phyloP scores from a whole-genome alignment of 2,888 invertebrate species.

The Lasioglossum pauxillum region DNA sequence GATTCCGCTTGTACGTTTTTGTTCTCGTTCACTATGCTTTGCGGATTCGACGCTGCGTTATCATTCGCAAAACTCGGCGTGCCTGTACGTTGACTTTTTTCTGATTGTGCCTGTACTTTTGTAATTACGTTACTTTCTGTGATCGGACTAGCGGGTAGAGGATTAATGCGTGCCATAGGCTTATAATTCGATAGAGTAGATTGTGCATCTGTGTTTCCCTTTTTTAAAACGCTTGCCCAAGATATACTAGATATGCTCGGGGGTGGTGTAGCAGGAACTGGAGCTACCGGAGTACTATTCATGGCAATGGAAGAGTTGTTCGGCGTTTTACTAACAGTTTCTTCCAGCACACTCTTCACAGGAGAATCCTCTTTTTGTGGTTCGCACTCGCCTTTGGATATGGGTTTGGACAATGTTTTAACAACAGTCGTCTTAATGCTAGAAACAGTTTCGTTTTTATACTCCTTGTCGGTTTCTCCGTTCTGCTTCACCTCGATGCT shows the following conservation, averaged over 20 bases:
- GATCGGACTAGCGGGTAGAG: conserved; percentile 66
- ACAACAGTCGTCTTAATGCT: conserved; percentile 66
- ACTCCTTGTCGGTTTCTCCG: conserved; percentile 73
- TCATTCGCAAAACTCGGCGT: conserved; percentile 39
- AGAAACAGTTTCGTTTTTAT: conserved; percentile 69
- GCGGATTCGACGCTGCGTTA: conserved; percentile 34
- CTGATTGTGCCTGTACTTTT: conserved; percentile 38
- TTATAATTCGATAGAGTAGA: conserved; percentile 67
- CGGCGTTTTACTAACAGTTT: conserved; percentile 57
- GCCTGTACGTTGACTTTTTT: conserved; percentile 53
- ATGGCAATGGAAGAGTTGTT: conserved; percentile 36
- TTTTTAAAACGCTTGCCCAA: conserved; percentile 83
- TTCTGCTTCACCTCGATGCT: conserved; percentile 78
- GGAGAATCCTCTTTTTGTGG: conserved; percentile 44
- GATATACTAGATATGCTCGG: conserved; percentile 69
- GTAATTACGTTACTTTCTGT: conserved; percentile 42
- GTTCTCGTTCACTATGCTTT: conserved; percentile 39
- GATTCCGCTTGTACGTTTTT: conserved; percentile 46
- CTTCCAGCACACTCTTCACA: conserved; percentile 59
- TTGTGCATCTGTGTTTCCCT: conserved; percentile 64
- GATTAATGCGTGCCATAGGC: conserved; percentile 76
- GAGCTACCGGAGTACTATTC: conserved; percentile 35
- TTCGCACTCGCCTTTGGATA: conserved; percentile 66
- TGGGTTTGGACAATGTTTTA: conserved; percentile 68
- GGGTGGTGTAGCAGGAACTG: conserved; percentile 35